These are phyloP conservation scores for Apis dorsata DNA, from an alignment of 1,140 invertebrate genomes.

Conservation along the genomic window DNA sequence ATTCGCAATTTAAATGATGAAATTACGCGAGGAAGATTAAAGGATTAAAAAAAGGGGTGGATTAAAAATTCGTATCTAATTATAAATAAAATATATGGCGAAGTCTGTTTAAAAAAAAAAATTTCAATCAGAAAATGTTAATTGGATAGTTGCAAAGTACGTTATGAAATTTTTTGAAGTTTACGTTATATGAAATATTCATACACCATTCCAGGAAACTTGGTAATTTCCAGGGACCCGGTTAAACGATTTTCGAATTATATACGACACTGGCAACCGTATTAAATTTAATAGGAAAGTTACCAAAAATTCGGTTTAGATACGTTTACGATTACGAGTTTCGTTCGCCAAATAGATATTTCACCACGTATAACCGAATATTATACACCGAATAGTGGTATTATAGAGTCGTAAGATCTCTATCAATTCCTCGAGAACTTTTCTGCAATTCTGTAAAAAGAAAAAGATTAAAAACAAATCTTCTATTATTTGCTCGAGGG, in stretches of 20 bases:
- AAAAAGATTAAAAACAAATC: too few species aligned
- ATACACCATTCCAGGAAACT: background rate
- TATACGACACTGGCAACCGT: background rate
- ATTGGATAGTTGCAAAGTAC: too few species aligned
- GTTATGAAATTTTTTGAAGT: background rate
- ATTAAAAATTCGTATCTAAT: too few species aligned
- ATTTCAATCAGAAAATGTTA: too few species aligned
- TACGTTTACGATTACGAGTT: slow-evolving; percentile 1
- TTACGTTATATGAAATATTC: slow-evolving; percentile 17
- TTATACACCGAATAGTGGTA: background rate
- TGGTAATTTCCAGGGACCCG: background rate
- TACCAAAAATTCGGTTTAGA: background rate
- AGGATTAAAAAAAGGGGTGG: too few species aligned
- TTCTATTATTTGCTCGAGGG: background rate
- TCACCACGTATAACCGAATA: too few species aligned
- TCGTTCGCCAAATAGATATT: background rate
- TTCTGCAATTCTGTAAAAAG: background rate
- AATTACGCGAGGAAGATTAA: too few species aligned
- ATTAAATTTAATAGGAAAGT: slow-evolving; percentile 6
- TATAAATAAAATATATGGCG: too few species aligned
- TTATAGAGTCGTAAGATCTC: background rate
- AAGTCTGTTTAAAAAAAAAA: too few species aligned
- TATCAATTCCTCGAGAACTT: background rate
- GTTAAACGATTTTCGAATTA: background rate
- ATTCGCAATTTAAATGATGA: too few species aligned